phyloP scores from a whole-genome alignment of 35 echinoderm and acorn worm species.

The Holothuria glaberrima region DNA sequence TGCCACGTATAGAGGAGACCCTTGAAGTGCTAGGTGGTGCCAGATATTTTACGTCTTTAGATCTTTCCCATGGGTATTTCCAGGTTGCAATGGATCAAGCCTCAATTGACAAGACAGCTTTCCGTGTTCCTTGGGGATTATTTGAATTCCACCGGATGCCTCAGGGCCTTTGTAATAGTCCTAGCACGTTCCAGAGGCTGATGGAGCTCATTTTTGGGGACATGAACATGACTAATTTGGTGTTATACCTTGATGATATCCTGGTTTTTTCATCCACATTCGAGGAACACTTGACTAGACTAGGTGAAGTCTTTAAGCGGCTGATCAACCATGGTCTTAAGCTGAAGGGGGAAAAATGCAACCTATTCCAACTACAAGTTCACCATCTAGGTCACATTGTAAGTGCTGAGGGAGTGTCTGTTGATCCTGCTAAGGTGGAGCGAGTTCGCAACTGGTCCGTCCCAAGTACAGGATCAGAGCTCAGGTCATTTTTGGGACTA shows the following conservation, averaged over 20 bases:
- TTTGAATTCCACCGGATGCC: slow-evolving; percentile 60
- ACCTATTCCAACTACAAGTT: slow-evolving; percentile 32
- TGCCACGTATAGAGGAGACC: slow-evolving; percentile 63
- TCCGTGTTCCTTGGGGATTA: slow-evolving; percentile 57
- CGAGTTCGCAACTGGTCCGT: slow-evolving; percentile 28
- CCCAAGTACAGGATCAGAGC: slow-evolving; percentile 16
- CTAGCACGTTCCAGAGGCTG: slow-evolving; percentile 15
- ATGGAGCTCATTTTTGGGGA: slow-evolving; percentile 64
- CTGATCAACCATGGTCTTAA: slow-evolving; percentile 46
- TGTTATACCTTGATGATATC: slow-evolving; percentile 72
- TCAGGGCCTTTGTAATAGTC: slow-evolving; percentile 45
- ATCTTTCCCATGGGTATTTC: slow-evolving; percentile 60
- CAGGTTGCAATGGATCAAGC: slow-evolving; percentile 51
- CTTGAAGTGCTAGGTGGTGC: slow-evolving; percentile 48
- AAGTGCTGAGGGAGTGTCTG: slow-evolving; percentile 23
- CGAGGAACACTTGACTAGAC: slow-evolving; percentile 45
- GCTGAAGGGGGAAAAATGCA: slow-evolving; percentile 57
- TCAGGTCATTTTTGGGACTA: slow-evolving; percentile 51
- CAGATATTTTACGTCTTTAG: slow-evolving; percentile 51
- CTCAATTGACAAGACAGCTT: slow-evolving; percentile 57
- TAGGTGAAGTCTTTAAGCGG: slow-evolving; percentile 19
- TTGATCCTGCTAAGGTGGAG: slow-evolving; percentile 43
- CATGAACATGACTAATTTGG: background rate
- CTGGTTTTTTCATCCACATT: slow-evolving; percentile 51
- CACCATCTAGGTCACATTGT: slow-evolving; percentile 67